Conservation (phyloP, 1,140 invertebrate species). For the Bombus difficillimus region DNA sequence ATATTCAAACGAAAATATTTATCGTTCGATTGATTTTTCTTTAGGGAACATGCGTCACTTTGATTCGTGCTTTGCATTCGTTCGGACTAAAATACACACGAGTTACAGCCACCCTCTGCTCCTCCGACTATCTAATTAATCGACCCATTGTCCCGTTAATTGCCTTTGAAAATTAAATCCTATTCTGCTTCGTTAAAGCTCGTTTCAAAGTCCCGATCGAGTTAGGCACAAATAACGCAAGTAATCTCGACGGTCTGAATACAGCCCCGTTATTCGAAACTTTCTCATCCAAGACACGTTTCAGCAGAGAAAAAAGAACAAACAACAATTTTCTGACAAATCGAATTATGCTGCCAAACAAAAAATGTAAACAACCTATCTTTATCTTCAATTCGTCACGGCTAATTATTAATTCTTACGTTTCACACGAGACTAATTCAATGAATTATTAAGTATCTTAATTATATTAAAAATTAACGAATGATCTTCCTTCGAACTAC, state of each 20-base stretch:
- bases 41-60: neutral
- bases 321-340: neutral
- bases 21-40: neutral
- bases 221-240: slow-evolving; percentile 51
- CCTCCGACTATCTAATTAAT: slow-evolving; percentile 47
- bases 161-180: slow-evolving; percentile 58
- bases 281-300: slow-evolving; percentile 23
- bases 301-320: neutral
- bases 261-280: slow-evolving; percentile 21
- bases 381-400: too few species aligned
- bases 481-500: neutral
- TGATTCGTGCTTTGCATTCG: neutral
- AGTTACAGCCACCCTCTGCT: neutral
- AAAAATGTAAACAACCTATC: too few species aligned
- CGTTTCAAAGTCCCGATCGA: slow-evolving; percentile 52
- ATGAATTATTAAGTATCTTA: too few species aligned
- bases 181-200: slow-evolving; percentile 52
- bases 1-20: neutral
- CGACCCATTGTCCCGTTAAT: slow-evolving; percentile 55
- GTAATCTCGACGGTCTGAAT: slow-evolving; percentile 39
- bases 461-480: neutral
- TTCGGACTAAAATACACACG: slow-evolving; percentile 11
- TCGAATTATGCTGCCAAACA: neutral
- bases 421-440: too few species aligned
- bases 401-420: too few species aligned